phyloP scores from a whole-genome alignment of 2,888 invertebrate genomes.

The Sinentomon sp. region DNA sequence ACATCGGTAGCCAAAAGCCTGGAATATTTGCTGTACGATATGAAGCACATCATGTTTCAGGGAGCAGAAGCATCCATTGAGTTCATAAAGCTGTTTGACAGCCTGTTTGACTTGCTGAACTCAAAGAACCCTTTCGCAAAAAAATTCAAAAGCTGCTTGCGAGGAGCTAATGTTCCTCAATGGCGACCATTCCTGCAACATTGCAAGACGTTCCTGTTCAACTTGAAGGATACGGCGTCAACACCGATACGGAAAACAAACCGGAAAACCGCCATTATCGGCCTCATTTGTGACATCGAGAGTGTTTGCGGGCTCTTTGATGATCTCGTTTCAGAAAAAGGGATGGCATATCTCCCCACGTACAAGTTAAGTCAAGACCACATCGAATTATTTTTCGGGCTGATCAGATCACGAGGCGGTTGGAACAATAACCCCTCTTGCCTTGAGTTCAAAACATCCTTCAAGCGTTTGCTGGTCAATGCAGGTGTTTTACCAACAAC shows the following conservation, averaged over 20 bases:
- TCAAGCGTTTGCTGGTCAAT: constrained; percentile 3
- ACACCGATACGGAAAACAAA: background rate
- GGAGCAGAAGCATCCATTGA: constrained; percentile 4
- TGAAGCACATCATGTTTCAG: constrained; percentile 4
- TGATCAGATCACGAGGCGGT: constrained; percentile 8
- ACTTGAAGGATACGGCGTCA: background rate
- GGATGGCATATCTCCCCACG: constrained; percentile 6
- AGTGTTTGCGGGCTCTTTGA: constrained; percentile 6
- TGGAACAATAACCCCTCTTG: constrained; percentile 12
- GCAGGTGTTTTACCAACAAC: background rate
- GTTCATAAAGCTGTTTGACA: constrained; percentile 6
- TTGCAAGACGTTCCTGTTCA: constrained; percentile 3
- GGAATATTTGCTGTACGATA: constrained; percentile 4
- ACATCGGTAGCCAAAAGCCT: constrained; percentile 11
- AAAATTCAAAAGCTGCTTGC: constrained; percentile 6
- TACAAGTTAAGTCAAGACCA: constrained; percentile 13
- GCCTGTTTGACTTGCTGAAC: constrained; percentile 9
- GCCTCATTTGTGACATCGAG: constrained; percentile 8
- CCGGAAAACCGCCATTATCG: constrained; percentile 8
- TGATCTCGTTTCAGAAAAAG: background rate
- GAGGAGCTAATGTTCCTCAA: background rate
- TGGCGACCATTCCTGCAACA: constrained; percentile 6
- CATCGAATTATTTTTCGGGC: constrained; percentile 10
- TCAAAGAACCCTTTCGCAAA: constrained; percentile 5
- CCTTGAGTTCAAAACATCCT: constrained; percentile 7